A percentile compares a stretch with the other conserved stretches of the same genome.
Evolutionary conservation across 2,888 invertebrate species (phyloP).

Genomic region (Amphipoea lucens): DNA sequence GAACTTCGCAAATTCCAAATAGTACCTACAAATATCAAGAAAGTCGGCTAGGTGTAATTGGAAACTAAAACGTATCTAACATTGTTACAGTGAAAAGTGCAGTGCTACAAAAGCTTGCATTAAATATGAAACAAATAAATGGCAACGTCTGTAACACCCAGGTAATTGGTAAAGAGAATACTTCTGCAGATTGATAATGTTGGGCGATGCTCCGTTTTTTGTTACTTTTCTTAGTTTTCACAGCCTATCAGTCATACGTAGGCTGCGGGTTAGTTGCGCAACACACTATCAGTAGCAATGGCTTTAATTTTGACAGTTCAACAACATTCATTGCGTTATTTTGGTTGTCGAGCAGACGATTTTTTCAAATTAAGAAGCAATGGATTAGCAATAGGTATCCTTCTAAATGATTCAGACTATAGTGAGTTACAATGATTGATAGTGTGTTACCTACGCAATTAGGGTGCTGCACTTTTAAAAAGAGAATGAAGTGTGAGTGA

Average conservation of each 20-base stretch:
- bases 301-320: not conserved
- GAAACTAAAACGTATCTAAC: not conserved
- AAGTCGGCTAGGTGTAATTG: not conserved
- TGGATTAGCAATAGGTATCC: not conserved
- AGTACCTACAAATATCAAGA: not conserved
- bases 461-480: not conserved
- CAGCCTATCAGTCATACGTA: not conserved
- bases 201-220: not conserved
- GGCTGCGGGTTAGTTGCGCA: too few relatives aligned
- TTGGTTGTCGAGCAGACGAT: not conserved
- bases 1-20: constrained; percentile 3
- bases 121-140: constrained; percentile 17
- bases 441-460: not conserved
- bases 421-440: not conserved
- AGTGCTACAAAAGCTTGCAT: constrained; percentile 8
- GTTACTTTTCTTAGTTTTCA: not conserved
- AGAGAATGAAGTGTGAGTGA: constrained; percentile 11
- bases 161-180: not conserved
- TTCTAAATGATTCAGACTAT: not conserved
- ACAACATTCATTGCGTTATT: not conserved
- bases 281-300: not conserved
- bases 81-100: not conserved
- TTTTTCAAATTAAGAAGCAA: not conserved
- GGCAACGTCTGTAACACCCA: not conserved
- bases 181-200: not conserved